phyloP scores from a whole-genome alignment of 2,888 invertebrate genomes.

The Lasius fuliginosus region DNA sequence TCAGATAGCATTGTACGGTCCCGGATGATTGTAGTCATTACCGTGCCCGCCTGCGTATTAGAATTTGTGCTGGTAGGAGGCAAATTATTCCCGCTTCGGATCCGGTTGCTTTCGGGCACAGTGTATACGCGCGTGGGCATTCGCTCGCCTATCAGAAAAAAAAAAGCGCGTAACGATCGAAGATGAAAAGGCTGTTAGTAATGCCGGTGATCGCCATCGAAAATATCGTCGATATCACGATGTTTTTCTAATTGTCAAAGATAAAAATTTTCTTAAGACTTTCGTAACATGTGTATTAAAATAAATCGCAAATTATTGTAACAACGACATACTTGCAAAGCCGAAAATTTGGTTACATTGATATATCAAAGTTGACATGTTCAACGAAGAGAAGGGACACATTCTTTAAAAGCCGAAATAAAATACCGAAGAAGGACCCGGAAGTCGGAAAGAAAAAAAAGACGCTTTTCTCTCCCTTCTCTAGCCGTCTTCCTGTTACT shows the following conservation, averaged over 20 bases:
- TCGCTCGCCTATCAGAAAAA: constrained; percentile 31
- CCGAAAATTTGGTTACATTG: background rate
- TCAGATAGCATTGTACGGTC: constrained; percentile 82
- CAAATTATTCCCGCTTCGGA: constrained; percentile 57
- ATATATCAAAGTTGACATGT: background rate
- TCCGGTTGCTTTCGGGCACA: constrained; percentile 54
- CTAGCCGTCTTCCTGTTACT: constrained; percentile 77
- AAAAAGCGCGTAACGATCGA: constrained; percentile 34
- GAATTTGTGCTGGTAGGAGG: constrained; percentile 71
- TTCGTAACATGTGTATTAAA: background rate
- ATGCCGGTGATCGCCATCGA: constrained; percentile 19
- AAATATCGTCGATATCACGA: constrained; percentile 21
- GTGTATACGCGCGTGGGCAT: constrained; percentile 50
- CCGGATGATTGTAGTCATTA: constrained; percentile 85
- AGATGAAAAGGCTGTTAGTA: constrained; percentile 43
- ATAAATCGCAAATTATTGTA: background rate
- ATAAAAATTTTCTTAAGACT: background rate
- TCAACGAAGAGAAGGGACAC: background rate
- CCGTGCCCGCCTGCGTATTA: constrained; percentile 77
- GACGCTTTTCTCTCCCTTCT: constrained; percentile 58
- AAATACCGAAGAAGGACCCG: constrained; percentile 59
- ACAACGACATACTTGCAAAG: background rate
- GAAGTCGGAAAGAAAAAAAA: constrained; percentile 70
- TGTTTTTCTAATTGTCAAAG: background rate
- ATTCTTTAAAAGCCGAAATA: constrained; percentile 2